These are phyloP conservation scores for Endomychus coccineus DNA, from an alignment of 2,888 invertebrate species.

Conservation along the genomic window DNA sequence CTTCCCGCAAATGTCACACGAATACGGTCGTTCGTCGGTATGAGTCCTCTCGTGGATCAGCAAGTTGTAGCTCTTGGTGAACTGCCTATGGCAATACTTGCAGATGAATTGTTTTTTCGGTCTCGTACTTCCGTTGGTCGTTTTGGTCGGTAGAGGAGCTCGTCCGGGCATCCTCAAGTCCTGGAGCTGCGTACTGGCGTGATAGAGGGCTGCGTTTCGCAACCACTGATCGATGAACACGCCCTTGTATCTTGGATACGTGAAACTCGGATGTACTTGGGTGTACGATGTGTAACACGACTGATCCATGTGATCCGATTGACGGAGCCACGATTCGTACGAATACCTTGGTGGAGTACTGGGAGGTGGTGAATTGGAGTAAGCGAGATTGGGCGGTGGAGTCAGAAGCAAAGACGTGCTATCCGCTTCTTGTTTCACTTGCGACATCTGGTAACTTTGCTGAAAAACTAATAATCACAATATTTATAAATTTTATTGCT, in stretches of 20 bases:
- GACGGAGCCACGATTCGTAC: slow-evolving; percentile 40
- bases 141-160: slow-evolving; percentile 44
- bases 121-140: slow-evolving; percentile 49
- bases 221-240: slow-evolving; percentile 69
- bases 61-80: slow-evolving; percentile 96
- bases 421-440: slow-evolving; percentile 41
- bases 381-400: slow-evolving; percentile 19
- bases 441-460: slow-evolving; percentile 14
- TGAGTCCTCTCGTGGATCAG: slow-evolving; percentile 96
- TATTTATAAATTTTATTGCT: no score
- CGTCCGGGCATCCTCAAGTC: slow-evolving; percentile 36
- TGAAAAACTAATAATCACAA: slow-evolving; percentile 11
- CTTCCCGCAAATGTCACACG: slow-evolving; percentile 93
- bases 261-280: slow-evolving; percentile 20
- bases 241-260: slow-evolving; percentile 43
- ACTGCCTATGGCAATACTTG: slow-evolving; percentile 93
- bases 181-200: slow-evolving; percentile 38
- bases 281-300: slow-evolving; percentile 38
- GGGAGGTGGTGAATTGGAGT: slow-evolving; percentile 37
- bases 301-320: slow-evolving; percentile 40
- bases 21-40: slow-evolving; percentile 93
- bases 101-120: slow-evolving; percentile 90
- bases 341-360: slow-evolving; percentile 39
- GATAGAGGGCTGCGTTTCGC: slow-evolving; percentile 62
- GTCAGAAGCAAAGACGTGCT: slow-evolving; percentile 44